These are phyloP conservation scores for Podarcis cretensis DNA, from an alignment of 2,113 vertebrate genomes.

Conservation along the genomic window DNA sequence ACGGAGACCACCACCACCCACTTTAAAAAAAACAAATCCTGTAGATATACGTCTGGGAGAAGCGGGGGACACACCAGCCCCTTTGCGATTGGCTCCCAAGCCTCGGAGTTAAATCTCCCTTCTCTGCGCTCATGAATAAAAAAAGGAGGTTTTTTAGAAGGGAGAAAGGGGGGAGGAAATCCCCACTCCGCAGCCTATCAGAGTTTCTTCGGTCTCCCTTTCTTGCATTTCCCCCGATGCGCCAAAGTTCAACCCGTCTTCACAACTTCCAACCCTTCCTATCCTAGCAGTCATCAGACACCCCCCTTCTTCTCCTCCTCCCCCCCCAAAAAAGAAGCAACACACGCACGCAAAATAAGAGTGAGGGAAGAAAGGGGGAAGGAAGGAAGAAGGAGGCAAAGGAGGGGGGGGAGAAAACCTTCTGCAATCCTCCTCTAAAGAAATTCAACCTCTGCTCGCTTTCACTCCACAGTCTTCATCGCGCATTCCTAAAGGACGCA, in stretches of 20 bases:
- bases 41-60: conserved; percentile 21
- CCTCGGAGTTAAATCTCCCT: conserved; percentile 59
- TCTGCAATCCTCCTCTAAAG: not conserved
- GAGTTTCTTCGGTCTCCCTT: conserved; percentile 64
- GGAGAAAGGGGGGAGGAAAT: not conserved
- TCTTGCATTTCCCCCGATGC: conserved; percentile 72
- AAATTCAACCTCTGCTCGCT: conserved; percentile 26
- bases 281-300: conserved; percentile 5
- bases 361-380: not conserved
- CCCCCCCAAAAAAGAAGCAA: conserved; percentile 7
- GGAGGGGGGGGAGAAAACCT: conserved; percentile 34
- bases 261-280: conserved; percentile 83
- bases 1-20: conserved; percentile 43
- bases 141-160: conserved; percentile 68
- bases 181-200: conserved; percentile 81
- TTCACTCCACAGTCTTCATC: not conserved
- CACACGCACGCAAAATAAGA: conserved; percentile 8
- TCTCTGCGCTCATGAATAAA: conserved; percentile 85
- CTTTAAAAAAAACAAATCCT: conserved; percentile 53
- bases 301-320: not conserved
- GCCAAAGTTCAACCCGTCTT: conserved; percentile 80
- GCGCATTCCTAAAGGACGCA: conserved; percentile 51
- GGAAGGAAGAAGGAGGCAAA: conserved; percentile 31
- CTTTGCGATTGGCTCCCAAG: conserved; percentile 79
- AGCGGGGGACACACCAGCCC: conserved; percentile 45